Evolutionary conservation across 2,113 vertebrate species (phyloP).

Genomic region (Stomatorhinus ivindoensis): DNA sequence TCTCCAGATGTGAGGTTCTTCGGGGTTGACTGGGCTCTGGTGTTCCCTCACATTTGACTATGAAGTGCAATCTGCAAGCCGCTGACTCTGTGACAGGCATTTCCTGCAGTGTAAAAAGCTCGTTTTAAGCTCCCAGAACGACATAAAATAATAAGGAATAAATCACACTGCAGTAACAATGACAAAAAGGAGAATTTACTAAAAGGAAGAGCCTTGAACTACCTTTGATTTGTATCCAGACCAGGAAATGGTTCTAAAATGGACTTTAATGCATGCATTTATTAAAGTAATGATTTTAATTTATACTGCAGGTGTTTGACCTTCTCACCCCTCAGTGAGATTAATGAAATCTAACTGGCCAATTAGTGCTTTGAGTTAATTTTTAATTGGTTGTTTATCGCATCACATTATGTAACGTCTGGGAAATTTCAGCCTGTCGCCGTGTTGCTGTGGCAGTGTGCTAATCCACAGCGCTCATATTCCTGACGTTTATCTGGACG

Average conservation of each 20-base stretch:
- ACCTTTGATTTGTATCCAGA: not conserved
- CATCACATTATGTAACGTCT: not conserved
- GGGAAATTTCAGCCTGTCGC: not conserved
- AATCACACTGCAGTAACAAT: not conserved
- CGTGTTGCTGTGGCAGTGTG: not conserved
- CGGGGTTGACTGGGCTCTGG: not conserved
- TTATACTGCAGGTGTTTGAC: not conserved
- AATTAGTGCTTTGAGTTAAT: slow-evolving; percentile 14
- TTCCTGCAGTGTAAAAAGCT: not conserved
- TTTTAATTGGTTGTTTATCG: not conserved
- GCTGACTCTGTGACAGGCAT: not conserved
- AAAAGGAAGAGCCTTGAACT: not conserved
- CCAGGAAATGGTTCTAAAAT: not conserved
- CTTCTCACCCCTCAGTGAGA: not conserved
- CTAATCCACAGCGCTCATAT: not conserved
- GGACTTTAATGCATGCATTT: not conserved
- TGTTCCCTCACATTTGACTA: not conserved
- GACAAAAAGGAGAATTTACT: not conserved
- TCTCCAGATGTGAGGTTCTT: not conserved
- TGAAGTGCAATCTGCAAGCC: not conserved
- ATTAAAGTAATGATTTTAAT: not conserved
- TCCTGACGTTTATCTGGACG: not conserved
- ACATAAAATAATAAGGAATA: not conserved
- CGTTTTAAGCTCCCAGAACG: not conserved
- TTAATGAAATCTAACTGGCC: slow-evolving; percentile 8